These are phyloP conservation scores for Watsonalla cultraria DNA, from an alignment of 2,888 invertebrate genomes.

Conservation along the genomic window DNA sequence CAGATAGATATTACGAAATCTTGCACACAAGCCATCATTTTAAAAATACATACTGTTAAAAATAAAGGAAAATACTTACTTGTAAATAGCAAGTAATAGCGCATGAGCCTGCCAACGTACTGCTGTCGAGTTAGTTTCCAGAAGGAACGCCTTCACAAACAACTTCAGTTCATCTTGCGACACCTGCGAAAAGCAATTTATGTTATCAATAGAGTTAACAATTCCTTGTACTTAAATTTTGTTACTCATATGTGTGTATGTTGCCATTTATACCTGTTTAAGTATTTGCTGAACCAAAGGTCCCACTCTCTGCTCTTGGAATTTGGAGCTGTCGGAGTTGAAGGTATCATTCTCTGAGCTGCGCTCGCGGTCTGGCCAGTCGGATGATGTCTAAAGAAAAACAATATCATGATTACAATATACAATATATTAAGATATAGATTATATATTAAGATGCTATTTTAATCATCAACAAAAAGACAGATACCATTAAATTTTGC, in stretches of 20 bases:
- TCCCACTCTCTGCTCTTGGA: constrained; percentile 68
- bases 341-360: constrained; percentile 70
- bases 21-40: too few relatives aligned
- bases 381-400: constrained; percentile 35
- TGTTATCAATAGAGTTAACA: neutral
- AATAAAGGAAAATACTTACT: constrained; percentile 62
- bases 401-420: too few relatives aligned
- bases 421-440: too few relatives aligned
- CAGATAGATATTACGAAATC: too few relatives aligned
- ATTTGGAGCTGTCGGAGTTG: constrained; percentile 66
- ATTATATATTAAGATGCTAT: too few relatives aligned
- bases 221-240: too few relatives aligned
- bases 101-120: constrained; percentile 98
- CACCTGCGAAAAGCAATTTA: constrained; percentile 49
- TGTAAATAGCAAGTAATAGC: constrained; percentile 89
- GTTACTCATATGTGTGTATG: too few relatives aligned
- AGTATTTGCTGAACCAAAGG: constrained; percentile 67
- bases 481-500: too few relatives aligned
- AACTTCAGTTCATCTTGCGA: constrained; percentile 80
- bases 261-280: constrained; percentile 46
- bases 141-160: constrained; percentile 93
- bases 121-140: constrained; percentile 95
- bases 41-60: neutral
- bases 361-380: constrained; percentile 66
- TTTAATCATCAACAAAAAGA: too few relatives aligned